phyloP scores from a whole-genome alignment of 2,888 invertebrate species.

The Trachelus troglodyta region DNA sequence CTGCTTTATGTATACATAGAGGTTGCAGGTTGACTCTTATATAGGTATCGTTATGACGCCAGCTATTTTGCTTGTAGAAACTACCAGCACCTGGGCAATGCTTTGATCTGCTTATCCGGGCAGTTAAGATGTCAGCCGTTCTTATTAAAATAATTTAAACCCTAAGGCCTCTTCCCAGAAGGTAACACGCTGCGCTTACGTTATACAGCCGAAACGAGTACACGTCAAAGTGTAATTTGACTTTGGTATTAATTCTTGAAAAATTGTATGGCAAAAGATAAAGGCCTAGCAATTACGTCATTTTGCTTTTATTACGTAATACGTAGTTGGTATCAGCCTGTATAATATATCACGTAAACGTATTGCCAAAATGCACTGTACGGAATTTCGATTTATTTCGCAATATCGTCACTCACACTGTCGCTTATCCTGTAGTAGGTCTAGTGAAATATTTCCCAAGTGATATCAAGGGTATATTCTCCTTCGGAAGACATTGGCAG shows the following conservation, averaged over 20 bases:
- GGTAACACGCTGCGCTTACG: conserved; percentile 6
- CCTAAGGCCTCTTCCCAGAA: conserved; percentile 32
- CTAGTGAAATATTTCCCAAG: background rate
- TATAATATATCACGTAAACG: background rate
- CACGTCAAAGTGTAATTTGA: background rate
- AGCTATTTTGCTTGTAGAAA: conserved; percentile 40
- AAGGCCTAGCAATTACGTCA: background rate
- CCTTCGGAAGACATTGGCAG: conserved; percentile 51
- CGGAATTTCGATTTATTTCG: background rate
- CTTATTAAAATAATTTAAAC: conserved; percentile 58
- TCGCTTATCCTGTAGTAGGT: background rate
- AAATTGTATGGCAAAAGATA: background rate
- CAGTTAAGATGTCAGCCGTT: conserved; percentile 55
- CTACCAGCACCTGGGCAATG: conserved; percentile 47
- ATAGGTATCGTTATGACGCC: conserved; percentile 7
- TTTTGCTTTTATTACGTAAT: background rate
- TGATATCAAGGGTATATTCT: conserved; percentile 10
- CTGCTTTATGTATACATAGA: background rate
- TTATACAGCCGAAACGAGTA: background rate
- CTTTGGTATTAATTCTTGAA: background rate
- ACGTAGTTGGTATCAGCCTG: background rate
- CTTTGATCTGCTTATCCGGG: conserved; percentile 57
- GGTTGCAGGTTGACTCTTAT: background rate
- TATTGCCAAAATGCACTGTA: background rate
- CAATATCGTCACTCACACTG: background rate